Evolutionary conservation across 2,113 vertebrate species (phyloP), one percentile per base, ranked within the genome.

Genomic region (Isurus oxyrinchus): DNA sequence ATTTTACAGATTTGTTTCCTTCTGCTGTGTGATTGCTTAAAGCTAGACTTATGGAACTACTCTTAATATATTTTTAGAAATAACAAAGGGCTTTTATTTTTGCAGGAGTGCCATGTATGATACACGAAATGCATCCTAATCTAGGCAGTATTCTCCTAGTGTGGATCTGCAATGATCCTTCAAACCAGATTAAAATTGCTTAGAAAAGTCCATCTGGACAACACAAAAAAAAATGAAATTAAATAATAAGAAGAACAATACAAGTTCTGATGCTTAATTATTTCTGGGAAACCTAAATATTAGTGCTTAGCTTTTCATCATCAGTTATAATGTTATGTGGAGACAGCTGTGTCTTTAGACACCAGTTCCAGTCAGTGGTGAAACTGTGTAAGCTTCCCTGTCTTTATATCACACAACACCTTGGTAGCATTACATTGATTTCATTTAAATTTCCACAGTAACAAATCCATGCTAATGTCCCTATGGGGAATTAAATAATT

Each of bases 141-240:
- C 27, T 10, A 53, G 25, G n/a, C 23, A 31, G 23, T 95, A 44
- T 72, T 31, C 94, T 59, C 25, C 11, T 21, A 55, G 7, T 59
- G 53, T n/a, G 0, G 88, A 53, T 55, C 44, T 95, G 66, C 66
- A 72, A 67, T 72, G 27, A 72, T 95, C 66, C 67, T 19, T 95
- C 94, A 72, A 76, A 49, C 94, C 61, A 72, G 94, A 72, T 95
- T 95, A 53, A 53, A 95, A 53, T 95, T 69, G 44, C 49, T 95
- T 55, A 72, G 66, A 0, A 49, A 69, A 44, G 40, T 53, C 94
- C 40, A 72, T 72, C 94, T 95, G 25, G 94, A 31, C 49, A 5
- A 61, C 13, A 93, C 2, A 35, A 59, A 95, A 95, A 95, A 95
- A 95, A 95, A 49, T 53, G 44, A 35, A 95, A 95, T 95, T 95